Conservation (phyloP, 2,797 vertebrate species). For the Xenops minutus region DNA sequence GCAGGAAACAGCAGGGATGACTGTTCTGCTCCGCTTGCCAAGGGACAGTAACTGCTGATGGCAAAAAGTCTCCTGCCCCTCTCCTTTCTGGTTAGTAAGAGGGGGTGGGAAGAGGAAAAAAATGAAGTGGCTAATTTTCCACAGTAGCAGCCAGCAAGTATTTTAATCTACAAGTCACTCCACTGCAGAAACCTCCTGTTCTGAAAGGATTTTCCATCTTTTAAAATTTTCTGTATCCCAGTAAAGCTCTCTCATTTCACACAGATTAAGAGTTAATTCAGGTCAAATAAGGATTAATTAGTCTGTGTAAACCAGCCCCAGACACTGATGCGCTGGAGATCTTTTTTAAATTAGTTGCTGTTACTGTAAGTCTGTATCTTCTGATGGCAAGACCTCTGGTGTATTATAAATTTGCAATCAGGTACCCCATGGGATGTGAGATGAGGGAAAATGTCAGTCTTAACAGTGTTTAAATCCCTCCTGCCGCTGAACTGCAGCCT, state of each 20-base stretch:
- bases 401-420: constrained; percentile 66
- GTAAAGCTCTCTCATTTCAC: constrained; percentile 65
- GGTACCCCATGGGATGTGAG: constrained; percentile 66
- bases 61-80: constrained; percentile 4
- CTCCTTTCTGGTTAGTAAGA: background rate
- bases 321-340: constrained; percentile 56
- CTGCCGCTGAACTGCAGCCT: constrained; percentile 59
- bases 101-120: background rate
- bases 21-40: background rate
- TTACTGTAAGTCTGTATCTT: constrained; percentile 63
- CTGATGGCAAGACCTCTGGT: constrained; percentile 63
- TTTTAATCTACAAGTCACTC: constrained; percentile 19
- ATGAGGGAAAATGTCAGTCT: constrained; percentile 71
- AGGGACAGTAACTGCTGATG: background rate
- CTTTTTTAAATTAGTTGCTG: constrained; percentile 63
- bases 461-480: constrained; percentile 70
- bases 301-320: constrained; percentile 63
- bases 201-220: constrained; percentile 34
- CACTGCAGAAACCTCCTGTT: background rate
- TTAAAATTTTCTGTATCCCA: constrained; percentile 35
- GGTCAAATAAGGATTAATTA: constrained; percentile 78
- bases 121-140: constrained; percentile 15
- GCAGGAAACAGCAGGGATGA: background rate
- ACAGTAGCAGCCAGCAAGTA: background rate
- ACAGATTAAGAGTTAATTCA: constrained; percentile 73